These are phyloP conservation scores for Bombus haemorrhoidalis DNA, from an alignment of 1,140 invertebrate genomes.

Conservation along the genomic window DNA sequence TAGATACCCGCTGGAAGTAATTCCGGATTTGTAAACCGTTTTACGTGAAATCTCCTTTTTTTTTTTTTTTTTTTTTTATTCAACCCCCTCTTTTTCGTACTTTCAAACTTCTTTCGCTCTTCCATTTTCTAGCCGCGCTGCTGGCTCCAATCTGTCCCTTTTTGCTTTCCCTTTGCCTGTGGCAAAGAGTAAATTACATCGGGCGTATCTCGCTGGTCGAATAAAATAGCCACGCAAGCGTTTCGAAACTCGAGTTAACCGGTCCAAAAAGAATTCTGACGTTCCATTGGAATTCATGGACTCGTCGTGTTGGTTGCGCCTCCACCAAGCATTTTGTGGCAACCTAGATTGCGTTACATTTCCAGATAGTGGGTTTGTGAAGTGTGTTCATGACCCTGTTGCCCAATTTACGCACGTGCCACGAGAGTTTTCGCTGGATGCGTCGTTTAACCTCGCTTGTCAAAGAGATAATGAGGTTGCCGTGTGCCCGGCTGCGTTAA, in stretches of 20 bases:
- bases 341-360: not conserved
- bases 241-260: no score
- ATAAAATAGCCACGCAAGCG: slow-evolving; percentile 27
- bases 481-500: not conserved
- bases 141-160: no score
- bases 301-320: no score
- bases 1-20: slow-evolving; percentile 56
- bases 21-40: slow-evolving; percentile 68
- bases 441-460: not conserved
- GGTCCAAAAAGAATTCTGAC: no score
- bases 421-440: not conserved
- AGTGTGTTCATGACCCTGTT: not conserved
- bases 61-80: not conserved
- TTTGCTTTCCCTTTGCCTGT: not conserved
- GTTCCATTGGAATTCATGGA: no score
- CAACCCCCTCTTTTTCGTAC: not conserved
- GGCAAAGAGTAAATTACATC: slow-evolving; percentile 49
- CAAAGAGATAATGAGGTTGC: not conserved
- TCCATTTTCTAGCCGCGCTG: not conserved
- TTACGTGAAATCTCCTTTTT: slow-evolving; percentile 41
- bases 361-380: not conserved
- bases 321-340: no score
- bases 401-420: not conserved
- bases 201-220: slow-evolving; percentile 17
- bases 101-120: not conserved